These are phyloP conservation scores for Empidonax alnorum DNA, from an alignment of 2,113 vertebrate species.

Conservation along the genomic window DNA sequence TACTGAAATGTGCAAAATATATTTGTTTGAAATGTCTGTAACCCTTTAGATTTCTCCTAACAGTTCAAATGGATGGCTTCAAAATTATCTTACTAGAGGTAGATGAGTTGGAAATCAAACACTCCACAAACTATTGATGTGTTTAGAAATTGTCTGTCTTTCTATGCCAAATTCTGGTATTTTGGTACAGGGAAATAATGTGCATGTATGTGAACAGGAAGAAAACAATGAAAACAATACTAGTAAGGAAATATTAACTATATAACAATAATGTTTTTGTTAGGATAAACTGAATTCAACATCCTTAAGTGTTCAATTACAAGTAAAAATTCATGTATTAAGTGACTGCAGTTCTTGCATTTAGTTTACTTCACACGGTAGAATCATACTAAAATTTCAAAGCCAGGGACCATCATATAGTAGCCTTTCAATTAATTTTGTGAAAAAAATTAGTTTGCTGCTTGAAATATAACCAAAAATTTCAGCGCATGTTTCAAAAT, in stretches of 20 bases:
- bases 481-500: neutral
- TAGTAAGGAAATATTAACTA: neutral
- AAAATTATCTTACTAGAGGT: neutral
- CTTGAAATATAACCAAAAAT: neutral
- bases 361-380: neutral
- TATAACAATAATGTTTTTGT: neutral
- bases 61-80: neutral
- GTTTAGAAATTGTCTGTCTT: neutral
- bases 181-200: neutral
- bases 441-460: neutral
- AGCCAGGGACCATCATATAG: neutral
- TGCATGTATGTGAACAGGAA: neutral
- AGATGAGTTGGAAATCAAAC: neutral
- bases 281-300: neutral
- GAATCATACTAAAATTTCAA: neutral
- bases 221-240: neutral
- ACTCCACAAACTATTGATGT: neutral
- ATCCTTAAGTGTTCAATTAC: neutral
- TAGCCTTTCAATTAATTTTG: neutral
- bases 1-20: constrained; percentile 31
- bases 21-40: constrained; percentile 18
- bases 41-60: neutral
- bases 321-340: neutral
- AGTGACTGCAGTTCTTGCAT: neutral
- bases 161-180: neutral